Conservation (phyloP, 92 coral and sea anemone genomes). For the Chrysogorgia sp. region DNA sequence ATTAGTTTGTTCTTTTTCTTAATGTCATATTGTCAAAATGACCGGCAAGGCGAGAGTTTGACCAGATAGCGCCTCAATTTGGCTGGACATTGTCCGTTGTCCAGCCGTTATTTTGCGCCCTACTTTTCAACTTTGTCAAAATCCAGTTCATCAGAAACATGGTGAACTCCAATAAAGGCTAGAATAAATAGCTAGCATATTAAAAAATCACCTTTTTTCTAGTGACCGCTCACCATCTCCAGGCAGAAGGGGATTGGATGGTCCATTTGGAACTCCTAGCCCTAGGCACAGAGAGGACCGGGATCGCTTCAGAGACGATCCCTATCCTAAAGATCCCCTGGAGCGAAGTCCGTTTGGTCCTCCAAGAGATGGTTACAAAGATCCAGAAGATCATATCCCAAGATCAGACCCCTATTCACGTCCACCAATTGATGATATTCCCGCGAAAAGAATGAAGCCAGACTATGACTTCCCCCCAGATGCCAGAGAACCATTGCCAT, state of each 20-base stretch:
- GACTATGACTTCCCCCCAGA: constrained; percentile 68
- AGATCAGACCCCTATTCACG: constrained; percentile 68
- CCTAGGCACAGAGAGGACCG: constrained; percentile 52
- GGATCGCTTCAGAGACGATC: constrained; percentile 85
- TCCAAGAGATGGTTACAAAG: constrained; percentile 59
- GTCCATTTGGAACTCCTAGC: constrained; percentile 55
- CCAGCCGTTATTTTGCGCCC: too few species aligned
- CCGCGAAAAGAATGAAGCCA: constrained; percentile 82
- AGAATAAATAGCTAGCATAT: background rate
- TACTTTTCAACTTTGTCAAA: too few species aligned
- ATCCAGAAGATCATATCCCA: constrained; percentile 22
- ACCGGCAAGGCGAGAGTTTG: too few species aligned
- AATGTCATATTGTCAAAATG: too few species aligned
- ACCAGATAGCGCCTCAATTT: too few species aligned
- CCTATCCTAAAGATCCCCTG: constrained; percentile 56
- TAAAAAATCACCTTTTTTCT: background rate
- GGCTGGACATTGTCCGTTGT: too few species aligned
- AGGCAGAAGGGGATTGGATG: constrained; percentile 54
- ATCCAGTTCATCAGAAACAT: too few species aligned
- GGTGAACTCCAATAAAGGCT: too few species aligned
- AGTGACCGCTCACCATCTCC: constrained; percentile 39
- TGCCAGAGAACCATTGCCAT: constrained; percentile 41
- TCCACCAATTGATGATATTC: constrained; percentile 63
- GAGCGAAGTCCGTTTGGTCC: constrained; percentile 8
- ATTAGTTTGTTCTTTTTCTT: too few species aligned